These are phyloP conservation scores for Myotis myotis DNA, from an alignment of 2,797 vertebrate species.

Conservation along the genomic window DNA sequence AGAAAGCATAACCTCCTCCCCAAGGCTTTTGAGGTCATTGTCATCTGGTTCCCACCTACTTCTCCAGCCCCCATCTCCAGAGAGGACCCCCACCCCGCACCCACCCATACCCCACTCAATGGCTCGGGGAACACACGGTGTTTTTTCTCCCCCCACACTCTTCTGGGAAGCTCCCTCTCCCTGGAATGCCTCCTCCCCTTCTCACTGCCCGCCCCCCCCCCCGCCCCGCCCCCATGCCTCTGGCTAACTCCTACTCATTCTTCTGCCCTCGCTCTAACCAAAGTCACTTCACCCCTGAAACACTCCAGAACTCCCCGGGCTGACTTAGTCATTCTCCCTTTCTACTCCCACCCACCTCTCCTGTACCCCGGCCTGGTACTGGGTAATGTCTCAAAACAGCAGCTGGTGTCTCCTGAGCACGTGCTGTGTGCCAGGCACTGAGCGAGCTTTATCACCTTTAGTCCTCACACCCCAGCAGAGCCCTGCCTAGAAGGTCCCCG, in stretches of 20 bases:
- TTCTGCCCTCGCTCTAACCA: not conserved
- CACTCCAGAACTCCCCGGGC: not conserved
- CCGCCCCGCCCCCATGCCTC: not conserved
- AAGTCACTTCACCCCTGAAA: constrained; percentile 39
- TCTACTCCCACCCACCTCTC: not conserved
- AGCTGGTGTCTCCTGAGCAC: constrained; percentile 29
- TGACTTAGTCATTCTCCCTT: constrained; percentile 42
- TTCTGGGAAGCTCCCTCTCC: not conserved
- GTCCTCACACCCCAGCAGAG: not conserved
- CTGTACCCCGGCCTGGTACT: not conserved
- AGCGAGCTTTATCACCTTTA: not conserved
- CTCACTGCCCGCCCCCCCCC: too few relatives aligned
- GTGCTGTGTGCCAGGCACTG: constrained; percentile 52
- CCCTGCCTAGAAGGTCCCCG: not conserved
- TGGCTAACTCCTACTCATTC: constrained; percentile 52
- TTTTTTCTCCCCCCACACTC: not conserved
- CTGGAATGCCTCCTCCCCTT: constrained; percentile 67
- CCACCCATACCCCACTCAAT: not conserved
- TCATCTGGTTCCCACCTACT: not conserved
- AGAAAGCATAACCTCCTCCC: not conserved
- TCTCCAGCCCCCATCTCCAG: not conserved
- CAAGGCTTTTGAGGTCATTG: not conserved
- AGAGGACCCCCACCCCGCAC: not conserved
- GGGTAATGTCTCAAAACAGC: constrained; percentile 60
- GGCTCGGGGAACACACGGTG: not conserved